A percentile compares a stretch with the other conserved stretches of the same genome.
Conservation (phyloP, 2,113 vertebrate species). For the Bubo blakistoni region DNA sequence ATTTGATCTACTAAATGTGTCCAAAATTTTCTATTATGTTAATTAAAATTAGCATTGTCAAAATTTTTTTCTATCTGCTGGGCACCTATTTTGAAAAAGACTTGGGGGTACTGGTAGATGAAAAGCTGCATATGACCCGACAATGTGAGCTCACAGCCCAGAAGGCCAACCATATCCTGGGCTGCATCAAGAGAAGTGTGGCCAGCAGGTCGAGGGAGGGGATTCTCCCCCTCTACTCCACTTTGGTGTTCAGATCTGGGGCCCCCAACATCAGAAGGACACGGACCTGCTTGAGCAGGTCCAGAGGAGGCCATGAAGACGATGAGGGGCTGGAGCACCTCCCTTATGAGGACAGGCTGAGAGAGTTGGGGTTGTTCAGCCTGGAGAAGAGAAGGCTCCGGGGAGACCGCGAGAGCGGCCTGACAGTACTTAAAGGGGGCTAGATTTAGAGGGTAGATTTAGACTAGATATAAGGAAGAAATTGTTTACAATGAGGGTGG, state of each 20-base stretch:
- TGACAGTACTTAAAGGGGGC: not conserved
- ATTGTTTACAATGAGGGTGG: not conserved
- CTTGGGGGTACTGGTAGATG: not conserved
- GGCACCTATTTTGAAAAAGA: not conserved
- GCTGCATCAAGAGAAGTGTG: too few species aligned
- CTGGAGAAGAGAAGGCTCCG: not conserved
- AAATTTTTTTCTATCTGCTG: not conserved
- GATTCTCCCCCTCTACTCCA: too few species aligned
- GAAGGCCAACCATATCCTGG: too few species aligned
- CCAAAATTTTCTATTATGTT: not conserved
- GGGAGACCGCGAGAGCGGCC: not conserved
- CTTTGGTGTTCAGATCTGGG: not conserved
- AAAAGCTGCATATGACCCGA: not conserved
- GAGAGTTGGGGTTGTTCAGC: not conserved
- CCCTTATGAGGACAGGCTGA: not conserved
- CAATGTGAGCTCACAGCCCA: not conserved
- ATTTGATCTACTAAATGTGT: not conserved
- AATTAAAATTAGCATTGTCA: not conserved
- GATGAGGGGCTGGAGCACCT: not conserved
- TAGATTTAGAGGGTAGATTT: not conserved
- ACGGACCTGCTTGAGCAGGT: not conserved
- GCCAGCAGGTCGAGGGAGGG: too few species aligned
- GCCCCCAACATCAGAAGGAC: not conserved
- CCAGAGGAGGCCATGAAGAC: not conserved
- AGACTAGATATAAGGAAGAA: not conserved